A percentile compares a stretch with the other conserved stretches of the same genome.
Conservation (phyloP, 1,140 invertebrate genomes). For the Macrobrachium nipponense region DNA sequence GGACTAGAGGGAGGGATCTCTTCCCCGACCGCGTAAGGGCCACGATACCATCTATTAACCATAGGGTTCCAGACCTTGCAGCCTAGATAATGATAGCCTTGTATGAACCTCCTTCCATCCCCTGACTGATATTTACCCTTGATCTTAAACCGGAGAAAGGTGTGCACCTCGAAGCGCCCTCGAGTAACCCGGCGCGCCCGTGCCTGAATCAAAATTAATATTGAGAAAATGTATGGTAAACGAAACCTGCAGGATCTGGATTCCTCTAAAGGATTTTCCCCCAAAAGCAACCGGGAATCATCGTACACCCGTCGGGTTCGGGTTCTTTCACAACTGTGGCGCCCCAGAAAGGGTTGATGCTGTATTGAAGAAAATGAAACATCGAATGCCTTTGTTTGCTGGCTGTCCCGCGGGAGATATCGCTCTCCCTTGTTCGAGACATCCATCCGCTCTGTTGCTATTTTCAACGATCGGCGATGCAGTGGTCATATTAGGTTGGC, state of each 20-base stretch:
- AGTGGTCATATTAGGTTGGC: too few species aligned
- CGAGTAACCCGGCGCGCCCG: neutral
- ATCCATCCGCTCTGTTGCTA: too few species aligned
- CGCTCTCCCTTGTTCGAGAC: too few species aligned
- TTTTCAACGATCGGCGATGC: too few species aligned
- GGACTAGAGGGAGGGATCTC: neutral
- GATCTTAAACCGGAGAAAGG: constrained; percentile 41
- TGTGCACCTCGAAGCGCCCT: constrained; percentile 1
- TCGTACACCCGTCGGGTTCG: neutral
- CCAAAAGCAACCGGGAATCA: neutral
- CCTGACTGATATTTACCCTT: constrained; percentile 44
- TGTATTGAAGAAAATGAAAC: too few species aligned
- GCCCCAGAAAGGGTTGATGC: too few species aligned
- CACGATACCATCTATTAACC: neutral
- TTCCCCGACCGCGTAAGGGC: neutral
- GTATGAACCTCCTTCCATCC: constrained; percentile 1
- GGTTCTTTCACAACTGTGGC: neutral
- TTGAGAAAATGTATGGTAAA: neutral
- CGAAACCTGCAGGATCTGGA: too few species aligned
- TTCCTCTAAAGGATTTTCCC: too few species aligned
- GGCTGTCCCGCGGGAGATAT: too few species aligned
- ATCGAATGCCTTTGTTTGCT: too few species aligned
- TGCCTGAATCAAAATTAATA: neutral
- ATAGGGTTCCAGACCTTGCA: constrained; percentile 1
- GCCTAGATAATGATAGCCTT: neutral